A percentile compares a stretch with the other conserved stretches of the same genome.
phyloP scores from a whole-genome alignment of 37 sponge, comb jelly and placozoan genomes.

The Aplysina aerophoba region DNA sequence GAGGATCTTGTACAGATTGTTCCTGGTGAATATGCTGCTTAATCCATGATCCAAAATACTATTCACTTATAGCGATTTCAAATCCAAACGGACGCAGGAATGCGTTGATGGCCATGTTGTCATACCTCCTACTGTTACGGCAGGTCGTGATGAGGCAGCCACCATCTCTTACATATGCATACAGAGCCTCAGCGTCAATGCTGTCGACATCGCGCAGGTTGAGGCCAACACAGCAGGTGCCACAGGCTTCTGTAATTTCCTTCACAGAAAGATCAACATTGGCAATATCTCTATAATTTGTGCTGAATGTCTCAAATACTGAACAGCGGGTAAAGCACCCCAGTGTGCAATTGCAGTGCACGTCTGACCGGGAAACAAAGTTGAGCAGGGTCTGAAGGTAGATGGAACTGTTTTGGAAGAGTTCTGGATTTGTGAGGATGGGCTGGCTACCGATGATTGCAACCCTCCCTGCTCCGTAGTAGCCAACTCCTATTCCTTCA shows the following conservation, averaged over 20 bases:
- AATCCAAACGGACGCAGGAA: conserved; percentile 9
- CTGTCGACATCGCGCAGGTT: background rate
- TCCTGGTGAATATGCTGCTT: too few species aligned
- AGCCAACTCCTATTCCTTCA: conserved; percentile 5
- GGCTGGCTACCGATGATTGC: background rate
- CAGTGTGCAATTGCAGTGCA: background rate
- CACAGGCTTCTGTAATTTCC: background rate
- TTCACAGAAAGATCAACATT: background rate
- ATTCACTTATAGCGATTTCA: background rate
- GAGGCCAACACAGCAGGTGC: background rate
- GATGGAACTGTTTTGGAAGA: background rate
- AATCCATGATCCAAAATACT: too few species aligned
- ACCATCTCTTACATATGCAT: background rate
- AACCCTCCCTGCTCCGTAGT: conserved; percentile 9
- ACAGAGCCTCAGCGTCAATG: background rate
- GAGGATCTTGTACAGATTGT: too few species aligned
- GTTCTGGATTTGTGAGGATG: background rate
- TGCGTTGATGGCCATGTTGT: background rate
- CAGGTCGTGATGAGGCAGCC: conserved; percentile 18
- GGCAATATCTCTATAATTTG: background rate
- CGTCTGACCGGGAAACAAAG: background rate
- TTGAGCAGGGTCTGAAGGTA: background rate
- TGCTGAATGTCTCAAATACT: background rate
- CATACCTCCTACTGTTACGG: background rate
- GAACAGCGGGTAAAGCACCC: background rate